Percentiles rank a stretch among this genome's conserved stretches.
Conservation (phyloP, 2,797 vertebrate species). For the Enteromius radiatus region DNA sequence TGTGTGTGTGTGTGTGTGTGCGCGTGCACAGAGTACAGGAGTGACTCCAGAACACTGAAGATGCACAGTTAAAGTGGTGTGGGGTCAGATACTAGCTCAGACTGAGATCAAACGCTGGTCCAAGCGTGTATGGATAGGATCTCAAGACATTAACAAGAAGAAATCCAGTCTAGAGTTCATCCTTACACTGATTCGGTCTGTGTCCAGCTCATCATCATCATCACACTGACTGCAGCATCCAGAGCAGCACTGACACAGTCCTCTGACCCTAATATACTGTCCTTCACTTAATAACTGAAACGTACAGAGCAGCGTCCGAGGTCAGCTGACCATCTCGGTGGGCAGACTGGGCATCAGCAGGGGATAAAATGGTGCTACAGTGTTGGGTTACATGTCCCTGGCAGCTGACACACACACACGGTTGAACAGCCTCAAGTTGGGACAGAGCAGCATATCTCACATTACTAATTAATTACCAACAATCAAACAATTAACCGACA, state of each 20-base stretch:
- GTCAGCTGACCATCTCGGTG: slow-evolving; percentile 42
- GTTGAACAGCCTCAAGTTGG: too few relatives aligned
- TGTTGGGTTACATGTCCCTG: slow-evolving; percentile 74
- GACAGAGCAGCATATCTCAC: too few relatives aligned
- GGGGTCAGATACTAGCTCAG: too few relatives aligned
- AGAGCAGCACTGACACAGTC: too few relatives aligned
- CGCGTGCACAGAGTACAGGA: neutral
- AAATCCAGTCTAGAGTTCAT: too few relatives aligned
- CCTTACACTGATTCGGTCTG: neutral
- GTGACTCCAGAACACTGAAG: too few relatives aligned
- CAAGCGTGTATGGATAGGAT: too few relatives aligned
- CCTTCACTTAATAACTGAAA: slow-evolving; percentile 2
- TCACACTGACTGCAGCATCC: neutral
- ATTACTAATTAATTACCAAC: too few relatives aligned
- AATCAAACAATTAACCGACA: too few relatives aligned
- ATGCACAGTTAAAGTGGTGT: neutral
- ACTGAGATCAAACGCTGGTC: too few relatives aligned
- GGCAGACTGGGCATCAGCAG: slow-evolving; percentile 41
- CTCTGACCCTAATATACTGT: neutral
- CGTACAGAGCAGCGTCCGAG: slow-evolving; percentile 4
- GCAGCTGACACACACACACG: slow-evolving; percentile 60
- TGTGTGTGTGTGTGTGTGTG: neutral
- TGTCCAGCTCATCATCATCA: neutral
- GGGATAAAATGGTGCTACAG: slow-evolving; percentile 71
- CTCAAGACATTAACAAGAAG: neutral